Evolutionary conservation across 2,797 vertebrate genomes (phyloP).

Genomic region (Helarctos malayanus): DNA sequence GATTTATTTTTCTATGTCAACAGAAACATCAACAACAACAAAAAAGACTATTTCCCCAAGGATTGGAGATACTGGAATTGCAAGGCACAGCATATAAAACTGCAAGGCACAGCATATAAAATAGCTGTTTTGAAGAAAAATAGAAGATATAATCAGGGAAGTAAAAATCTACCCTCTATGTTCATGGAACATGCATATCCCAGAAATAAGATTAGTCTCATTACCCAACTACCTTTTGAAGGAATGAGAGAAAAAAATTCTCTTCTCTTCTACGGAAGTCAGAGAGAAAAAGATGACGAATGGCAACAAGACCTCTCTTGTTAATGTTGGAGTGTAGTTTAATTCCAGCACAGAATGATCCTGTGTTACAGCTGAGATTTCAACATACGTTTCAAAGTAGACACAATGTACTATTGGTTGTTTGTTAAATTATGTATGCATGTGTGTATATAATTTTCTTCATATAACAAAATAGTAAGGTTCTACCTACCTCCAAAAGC

Average conservation of each 20-base stretch:
- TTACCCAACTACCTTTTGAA: constrained; percentile 58
- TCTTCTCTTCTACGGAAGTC: constrained; percentile 42
- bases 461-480: constrained; percentile 65
- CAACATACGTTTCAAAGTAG: constrained; percentile 37
- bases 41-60: constrained; percentile 25
- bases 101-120: not conserved
- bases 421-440: constrained; percentile 35
- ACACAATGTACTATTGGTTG: constrained; percentile 16
- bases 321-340: constrained; percentile 62
- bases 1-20: constrained; percentile 57
- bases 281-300: constrained; percentile 59
- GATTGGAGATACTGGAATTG: constrained; percentile 29
- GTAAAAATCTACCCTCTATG: constrained; percentile 45
- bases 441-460: not conserved
- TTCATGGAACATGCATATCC: not conserved
- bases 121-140: constrained; percentile 1
- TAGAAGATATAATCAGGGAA: constrained; percentile 29
- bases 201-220: constrained; percentile 54
- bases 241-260: constrained; percentile 47
- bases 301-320: not conserved
- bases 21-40: constrained; percentile 30
- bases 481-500: constrained; percentile 96
- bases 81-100: not conserved
- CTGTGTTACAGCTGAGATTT: constrained; percentile 51
- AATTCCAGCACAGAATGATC: not conserved